These are phyloP conservation scores for Drosophila bipectinata DNA, from an alignment of 1,140 invertebrate genomes.

Conservation along the genomic window DNA sequence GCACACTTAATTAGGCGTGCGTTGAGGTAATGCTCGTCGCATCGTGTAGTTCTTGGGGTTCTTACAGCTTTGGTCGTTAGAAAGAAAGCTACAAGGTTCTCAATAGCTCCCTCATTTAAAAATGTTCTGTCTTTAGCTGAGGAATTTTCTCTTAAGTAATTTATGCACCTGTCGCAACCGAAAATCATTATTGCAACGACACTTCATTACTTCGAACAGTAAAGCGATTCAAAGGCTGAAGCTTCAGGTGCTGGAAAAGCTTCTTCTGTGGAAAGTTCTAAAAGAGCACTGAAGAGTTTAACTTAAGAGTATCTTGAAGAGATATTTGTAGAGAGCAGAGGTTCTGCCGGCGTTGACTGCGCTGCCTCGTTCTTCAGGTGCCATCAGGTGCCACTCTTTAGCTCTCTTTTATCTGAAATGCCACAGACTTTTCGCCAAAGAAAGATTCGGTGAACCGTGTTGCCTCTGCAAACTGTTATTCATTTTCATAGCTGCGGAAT, in stretches of 20 bases:
- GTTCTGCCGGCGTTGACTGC: not conserved
- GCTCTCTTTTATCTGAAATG: conserved; percentile 15
- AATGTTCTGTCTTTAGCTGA: not conserved
- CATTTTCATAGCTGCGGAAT: conserved; percentile 71
- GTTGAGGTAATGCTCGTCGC: conserved; percentile 52
- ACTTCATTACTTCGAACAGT: conserved; percentile 71
- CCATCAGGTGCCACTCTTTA: conserved; percentile 6
- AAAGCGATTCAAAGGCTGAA: conserved; percentile 34
- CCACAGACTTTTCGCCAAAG: conserved; percentile 15
- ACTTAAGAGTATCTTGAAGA: conserved; percentile 43
- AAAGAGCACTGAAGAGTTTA: conserved; percentile 2
- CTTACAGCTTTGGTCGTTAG: conserved; percentile 57
- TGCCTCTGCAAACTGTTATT: conserved; percentile 54
- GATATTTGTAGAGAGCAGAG: not conserved
- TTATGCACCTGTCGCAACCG: conserved; percentile 54
- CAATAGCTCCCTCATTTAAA: conserved; percentile 8
- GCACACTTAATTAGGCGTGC: conserved; percentile 75
- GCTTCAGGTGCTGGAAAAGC: conserved; percentile 47
- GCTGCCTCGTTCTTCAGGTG: conserved; percentile 15
- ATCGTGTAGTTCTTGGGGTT: conserved; percentile 22
- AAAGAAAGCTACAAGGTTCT: conserved; percentile 63
- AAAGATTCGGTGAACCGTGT: conserved; percentile 37
- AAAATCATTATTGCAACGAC: conserved; percentile 63
- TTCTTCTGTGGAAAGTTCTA: conserved; percentile 48
- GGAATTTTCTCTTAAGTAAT: conserved; percentile 44